phyloP scores from a whole-genome alignment of 2,888 invertebrate genomes.

The Lamellibrachia satsuma region DNA sequence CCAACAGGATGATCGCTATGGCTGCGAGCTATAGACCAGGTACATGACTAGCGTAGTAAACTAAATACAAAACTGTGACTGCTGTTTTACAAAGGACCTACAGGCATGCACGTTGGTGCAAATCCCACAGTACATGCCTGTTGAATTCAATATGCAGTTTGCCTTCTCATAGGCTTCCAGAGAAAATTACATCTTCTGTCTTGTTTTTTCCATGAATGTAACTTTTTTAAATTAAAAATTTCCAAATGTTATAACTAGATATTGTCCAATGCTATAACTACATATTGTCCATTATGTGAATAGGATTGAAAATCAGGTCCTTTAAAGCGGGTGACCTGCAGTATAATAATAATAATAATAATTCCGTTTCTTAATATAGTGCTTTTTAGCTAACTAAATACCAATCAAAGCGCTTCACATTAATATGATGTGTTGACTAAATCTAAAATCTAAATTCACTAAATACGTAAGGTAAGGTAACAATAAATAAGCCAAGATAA shows the following conservation, averaged over 20 bases:
- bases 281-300: not conserved
- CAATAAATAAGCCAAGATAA: no score
- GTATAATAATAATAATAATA: not conserved
- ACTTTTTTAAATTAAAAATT: not conserved
- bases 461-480: no score
- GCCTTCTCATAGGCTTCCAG: no score
- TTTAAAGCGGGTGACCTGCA: not conserved
- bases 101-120: not conserved
- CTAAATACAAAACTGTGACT: not conserved
- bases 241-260: not conserved
- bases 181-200: no score
- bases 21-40: not conserved
- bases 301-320: not conserved
- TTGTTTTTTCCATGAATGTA: not conserved
- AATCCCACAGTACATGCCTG: not conserved
- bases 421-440: no score
- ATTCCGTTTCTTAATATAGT: no score
- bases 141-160: not conserved
- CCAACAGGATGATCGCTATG: not conserved
- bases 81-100: not conserved
- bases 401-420: no score
- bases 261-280: not conserved
- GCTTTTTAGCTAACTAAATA: no score
- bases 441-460: no score
- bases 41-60: not conserved